phyloP scores from a whole-genome alignment of 1,140 invertebrate species.

The Asbolus verrucosus region DNA sequence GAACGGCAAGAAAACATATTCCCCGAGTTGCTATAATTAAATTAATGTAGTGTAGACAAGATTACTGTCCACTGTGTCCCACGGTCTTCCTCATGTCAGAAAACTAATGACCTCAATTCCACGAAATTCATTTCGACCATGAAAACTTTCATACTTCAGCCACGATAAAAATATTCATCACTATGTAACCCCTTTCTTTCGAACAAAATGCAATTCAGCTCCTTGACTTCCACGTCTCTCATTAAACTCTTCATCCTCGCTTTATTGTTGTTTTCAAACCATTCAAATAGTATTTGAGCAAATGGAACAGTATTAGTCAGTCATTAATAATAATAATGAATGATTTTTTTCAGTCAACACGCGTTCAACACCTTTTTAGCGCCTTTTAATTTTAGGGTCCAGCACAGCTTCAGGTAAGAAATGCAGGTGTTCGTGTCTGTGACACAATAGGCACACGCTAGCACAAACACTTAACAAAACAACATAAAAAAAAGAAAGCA shows the following conservation, averaged over 20 bases:
- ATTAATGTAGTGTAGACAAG: conserved; percentile 52
- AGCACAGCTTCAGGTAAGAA: conserved; percentile 43
- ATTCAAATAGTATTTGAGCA: no score
- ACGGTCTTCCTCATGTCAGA: conserved; percentile 42
- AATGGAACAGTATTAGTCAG: not conserved
- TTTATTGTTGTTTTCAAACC: no score
- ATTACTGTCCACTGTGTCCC: conserved; percentile 39
- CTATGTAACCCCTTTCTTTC: no score
- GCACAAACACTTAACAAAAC: conserved; percentile 1
- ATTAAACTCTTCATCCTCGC: no score
- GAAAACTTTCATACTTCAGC: conserved; percentile 32
- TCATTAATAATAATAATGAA: not conserved
- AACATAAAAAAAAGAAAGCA: conserved; percentile 6
- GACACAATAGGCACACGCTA: conserved; percentile 40
- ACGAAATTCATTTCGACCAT: conserved; percentile 42
- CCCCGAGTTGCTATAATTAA: conserved; percentile 49
- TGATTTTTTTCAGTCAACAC: conserved; percentile 15
- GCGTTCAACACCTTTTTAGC: conserved; percentile 23
- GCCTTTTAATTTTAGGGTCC: conserved; percentile 33
- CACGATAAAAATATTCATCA: conserved; percentile 23
- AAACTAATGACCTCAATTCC: conserved; percentile 40
- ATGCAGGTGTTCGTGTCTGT: conserved; percentile 32
- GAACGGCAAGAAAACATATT: conserved; percentile 45
- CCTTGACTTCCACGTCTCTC: not conserved
- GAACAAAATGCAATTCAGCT: not conserved